Evolutionary conservation across 2,113 vertebrate genomes (phyloP).

Genomic region (Cryptomyrus ogoouensis): DNA sequence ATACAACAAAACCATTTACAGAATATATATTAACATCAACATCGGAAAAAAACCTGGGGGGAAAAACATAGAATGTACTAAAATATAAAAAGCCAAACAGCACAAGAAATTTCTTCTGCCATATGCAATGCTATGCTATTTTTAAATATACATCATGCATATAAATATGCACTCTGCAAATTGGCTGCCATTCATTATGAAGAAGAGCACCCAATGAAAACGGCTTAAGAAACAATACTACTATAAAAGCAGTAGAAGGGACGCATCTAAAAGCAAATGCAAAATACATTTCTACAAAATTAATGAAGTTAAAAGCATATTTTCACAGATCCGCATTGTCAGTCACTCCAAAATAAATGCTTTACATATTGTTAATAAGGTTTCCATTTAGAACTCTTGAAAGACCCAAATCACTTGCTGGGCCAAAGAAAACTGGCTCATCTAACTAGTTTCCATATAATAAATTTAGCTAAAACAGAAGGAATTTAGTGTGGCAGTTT

Average conservation of each 20-base stretch:
- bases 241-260: neutral
- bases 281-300: neutral
- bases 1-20: neutral
- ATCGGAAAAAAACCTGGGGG: neutral
- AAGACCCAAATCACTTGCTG: neutral
- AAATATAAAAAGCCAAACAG: neutral
- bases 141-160: neutral
- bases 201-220: neutral
- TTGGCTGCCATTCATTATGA: neutral
- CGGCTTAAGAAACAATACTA: neutral
- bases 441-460: constrained; percentile 9
- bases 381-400: constrained; percentile 1
- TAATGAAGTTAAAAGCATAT: neutral
- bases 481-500: constrained; percentile 5
- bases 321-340: neutral
- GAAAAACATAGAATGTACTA: neutral
- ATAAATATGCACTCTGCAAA: neutral
- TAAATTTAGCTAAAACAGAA: constrained; percentile 2
- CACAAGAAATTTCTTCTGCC: neutral
- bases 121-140: neutral
- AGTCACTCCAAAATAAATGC: neutral
- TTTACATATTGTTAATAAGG: neutral
- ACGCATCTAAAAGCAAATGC: neutral
- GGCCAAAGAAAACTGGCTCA: constrained; percentile 13
- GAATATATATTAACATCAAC: constrained; percentile 9